Base-by-base conservation (phyloP, 1,140 invertebrate genomes). In the Holotrichia oblita region DNA sequence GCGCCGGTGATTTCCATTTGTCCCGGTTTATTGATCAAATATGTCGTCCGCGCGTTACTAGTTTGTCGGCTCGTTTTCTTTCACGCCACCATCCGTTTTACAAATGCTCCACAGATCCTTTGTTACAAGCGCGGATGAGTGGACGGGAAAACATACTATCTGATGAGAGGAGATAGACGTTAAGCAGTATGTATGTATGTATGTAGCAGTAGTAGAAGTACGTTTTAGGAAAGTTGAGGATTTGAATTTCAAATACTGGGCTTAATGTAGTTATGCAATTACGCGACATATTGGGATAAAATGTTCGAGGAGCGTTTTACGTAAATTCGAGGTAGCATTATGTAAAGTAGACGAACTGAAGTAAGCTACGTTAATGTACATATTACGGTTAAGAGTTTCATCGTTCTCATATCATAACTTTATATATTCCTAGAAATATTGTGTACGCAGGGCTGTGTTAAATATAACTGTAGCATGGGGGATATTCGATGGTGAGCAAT, bases 241-340 rank as follows among this genome's bases (percentile, higher is more conserved):
- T 55, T 55, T 55, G 17, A 55, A 55, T 55, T 55, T 55, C 48
- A 55, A 55, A 55, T 55, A 3, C 48, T 17, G 48, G 27, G 48
- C 14, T 55, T 55, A 55, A 55, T 55, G 48, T 55, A 55, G 48
- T 55, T 55, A 55, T 55, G 48, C 48, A 17, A 55, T 55, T 55
- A 55, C 48, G 48, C 48, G 48, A 55, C 48, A 55, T 55, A 55
- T 55, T 55, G 48, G 48, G 48, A 55, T 17, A 17, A 55, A 55
- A 55, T 55, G 48, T 55, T 55, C 14, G 48, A 14, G 7, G 48
- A 55, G 48, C 0, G 0, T 17, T 55, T 55, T 55, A 55, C 48
- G 48, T 17, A 14, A 55, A 55, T 55, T 55, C 17, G 48, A n/a
- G 48, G 48, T 55, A 55, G 6, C n/a, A 55, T 55, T 55, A 55